phyloP scores from a whole-genome alignment of 2,797 vertebrate species.

The Tenualosa ilisha region DNA sequence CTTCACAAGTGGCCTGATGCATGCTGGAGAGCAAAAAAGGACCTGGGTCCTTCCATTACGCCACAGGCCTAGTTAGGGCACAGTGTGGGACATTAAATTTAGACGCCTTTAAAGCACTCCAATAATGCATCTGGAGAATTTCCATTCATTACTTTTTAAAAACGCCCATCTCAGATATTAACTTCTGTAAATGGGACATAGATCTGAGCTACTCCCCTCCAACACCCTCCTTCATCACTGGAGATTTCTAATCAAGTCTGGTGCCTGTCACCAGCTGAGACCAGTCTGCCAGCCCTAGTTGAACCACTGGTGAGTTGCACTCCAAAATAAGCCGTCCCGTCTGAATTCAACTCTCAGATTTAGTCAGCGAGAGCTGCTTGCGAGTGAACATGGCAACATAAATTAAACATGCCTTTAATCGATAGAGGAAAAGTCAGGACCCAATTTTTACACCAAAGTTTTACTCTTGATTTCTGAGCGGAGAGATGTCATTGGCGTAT shows the following conservation, averaged over 20 bases:
- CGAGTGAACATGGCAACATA: conserved; percentile 41
- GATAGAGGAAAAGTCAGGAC: conserved; percentile 40
- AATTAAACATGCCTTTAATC: conserved; percentile 60
- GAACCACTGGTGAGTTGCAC: conserved; percentile 74
- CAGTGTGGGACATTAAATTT: conserved; percentile 79
- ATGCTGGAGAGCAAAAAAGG: conserved; percentile 48
- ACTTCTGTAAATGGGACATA: conserved; percentile 84
- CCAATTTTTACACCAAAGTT: conserved; percentile 26
- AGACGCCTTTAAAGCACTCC: conserved; percentile 79
- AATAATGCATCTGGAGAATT: conserved; percentile 80
- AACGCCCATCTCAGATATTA: conserved; percentile 72
- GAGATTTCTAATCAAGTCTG: conserved; percentile 79
- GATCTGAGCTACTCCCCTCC: conserved; percentile 78
- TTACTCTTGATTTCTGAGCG: conserved; percentile 12
- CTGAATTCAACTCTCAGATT: conserved; percentile 70
- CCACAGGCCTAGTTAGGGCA: conserved; percentile 63
- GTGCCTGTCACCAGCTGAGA: conserved; percentile 73
- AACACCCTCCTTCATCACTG: conserved; percentile 45
- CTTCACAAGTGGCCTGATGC: conserved; percentile 56
- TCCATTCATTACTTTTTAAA: conserved; percentile 77
- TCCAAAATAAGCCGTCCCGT: conserved; percentile 76
- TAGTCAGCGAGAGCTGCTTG: conserved; percentile 59
- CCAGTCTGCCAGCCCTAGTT: conserved; percentile 78
- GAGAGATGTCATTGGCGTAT: conserved; percentile 14
- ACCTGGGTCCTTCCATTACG: conserved; percentile 54